Conservation (phyloP, 2,888 invertebrate genomes). For the Metalampra italica region DNA sequence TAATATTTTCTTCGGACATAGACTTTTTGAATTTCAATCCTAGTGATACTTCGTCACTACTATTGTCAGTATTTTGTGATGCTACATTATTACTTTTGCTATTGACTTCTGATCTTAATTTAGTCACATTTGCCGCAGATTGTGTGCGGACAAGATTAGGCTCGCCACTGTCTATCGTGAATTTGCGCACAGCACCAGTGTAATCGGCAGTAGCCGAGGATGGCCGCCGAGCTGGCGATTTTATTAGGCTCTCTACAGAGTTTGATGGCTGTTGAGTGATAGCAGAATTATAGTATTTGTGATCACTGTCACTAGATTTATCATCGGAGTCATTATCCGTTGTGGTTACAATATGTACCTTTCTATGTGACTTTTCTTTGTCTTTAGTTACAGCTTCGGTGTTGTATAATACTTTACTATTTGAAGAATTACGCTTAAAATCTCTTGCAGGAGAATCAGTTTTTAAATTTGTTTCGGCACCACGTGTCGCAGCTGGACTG, state of each 20-base stretch:
- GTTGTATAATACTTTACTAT: constrained; percentile 8
- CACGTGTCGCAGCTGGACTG: constrained; percentile 30
- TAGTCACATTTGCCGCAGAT: constrained; percentile 38
- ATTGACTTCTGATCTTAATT: constrained; percentile 18
- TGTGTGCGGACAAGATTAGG: constrained; percentile 34
- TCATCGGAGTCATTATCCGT: constrained; percentile 26
- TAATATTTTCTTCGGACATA: constrained; percentile 43
- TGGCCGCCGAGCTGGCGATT: constrained; percentile 59
- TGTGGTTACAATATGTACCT: constrained; percentile 9
- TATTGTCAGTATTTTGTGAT: constrained; percentile 25
- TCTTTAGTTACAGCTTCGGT: constrained; percentile 4
- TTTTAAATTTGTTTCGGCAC: constrained; percentile 1
- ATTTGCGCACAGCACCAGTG: constrained; percentile 30
- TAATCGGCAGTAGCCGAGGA: constrained; percentile 41
- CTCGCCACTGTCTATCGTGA: constrained; percentile 27
- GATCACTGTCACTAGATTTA: constrained; percentile 35
- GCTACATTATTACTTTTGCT: constrained; percentile 7
- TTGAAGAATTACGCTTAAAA: background rate
- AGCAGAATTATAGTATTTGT: constrained; percentile 32
- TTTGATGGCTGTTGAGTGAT: constrained; percentile 36
- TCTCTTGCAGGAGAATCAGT: constrained; percentile 1
- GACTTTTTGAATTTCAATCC: constrained; percentile 36
- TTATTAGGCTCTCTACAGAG: constrained; percentile 52
- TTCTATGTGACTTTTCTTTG: constrained; percentile 13
- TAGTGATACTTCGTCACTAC: constrained; percentile 45